phyloP scores from a whole-genome alignment of 2,113 vertebrate genomes.

The Oreochromis niloticus region DNA sequence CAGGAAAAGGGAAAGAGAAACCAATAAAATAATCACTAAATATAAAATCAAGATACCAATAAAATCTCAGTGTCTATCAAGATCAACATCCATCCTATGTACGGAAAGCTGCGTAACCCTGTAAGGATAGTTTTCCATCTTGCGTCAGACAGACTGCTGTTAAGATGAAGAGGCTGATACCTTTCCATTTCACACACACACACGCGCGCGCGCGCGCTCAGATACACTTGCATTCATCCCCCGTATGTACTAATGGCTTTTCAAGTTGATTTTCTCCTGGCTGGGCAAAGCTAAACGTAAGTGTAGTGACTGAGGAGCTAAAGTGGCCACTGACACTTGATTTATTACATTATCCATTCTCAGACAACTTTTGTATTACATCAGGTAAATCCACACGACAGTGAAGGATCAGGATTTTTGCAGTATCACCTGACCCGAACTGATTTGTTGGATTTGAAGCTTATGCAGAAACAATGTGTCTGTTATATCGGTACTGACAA shows the following conservation, averaged over 20 bases:
- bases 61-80: background rate
- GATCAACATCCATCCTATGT: background rate
- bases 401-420: background rate
- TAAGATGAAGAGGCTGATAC: background rate
- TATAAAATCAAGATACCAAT: background rate
- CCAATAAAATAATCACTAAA: background rate
- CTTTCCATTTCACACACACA: background rate
- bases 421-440: background rate
- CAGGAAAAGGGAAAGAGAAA: background rate
- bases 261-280: background rate
- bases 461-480: background rate
- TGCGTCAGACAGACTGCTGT: background rate
- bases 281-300: background rate
- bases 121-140: background rate
- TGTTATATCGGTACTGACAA: background rate
- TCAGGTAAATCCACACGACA: background rate
- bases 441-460: background rate
- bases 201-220: background rate
- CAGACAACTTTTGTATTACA: background rate
- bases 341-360: background rate
- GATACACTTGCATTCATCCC: background rate
- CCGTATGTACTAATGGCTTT: background rate
- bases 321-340: background rate
- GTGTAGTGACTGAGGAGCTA: background rate
- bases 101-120: background rate